phyloP scores from a whole-genome alignment of 2,113 vertebrate species.

The Rallus limicola region DNA sequence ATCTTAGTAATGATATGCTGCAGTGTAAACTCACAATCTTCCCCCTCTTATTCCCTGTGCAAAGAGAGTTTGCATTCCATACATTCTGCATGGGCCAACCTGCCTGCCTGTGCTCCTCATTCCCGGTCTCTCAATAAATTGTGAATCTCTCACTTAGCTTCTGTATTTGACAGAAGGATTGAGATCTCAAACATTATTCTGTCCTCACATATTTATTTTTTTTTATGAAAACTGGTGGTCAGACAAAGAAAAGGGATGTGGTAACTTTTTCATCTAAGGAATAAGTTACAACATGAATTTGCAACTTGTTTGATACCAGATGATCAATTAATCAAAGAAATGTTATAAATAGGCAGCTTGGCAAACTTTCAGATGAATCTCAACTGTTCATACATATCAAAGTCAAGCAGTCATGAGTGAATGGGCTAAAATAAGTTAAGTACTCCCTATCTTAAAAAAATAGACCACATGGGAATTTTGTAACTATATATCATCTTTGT shows the following conservation, averaged over 20 bases:
- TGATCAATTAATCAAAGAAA: not conserved
- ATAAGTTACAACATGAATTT: not conserved
- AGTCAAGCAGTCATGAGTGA: not conserved
- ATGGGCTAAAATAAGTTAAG: not conserved
- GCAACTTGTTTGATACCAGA: not conserved
- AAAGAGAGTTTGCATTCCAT: not conserved
- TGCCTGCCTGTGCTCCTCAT: not conserved
- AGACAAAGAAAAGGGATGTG: not conserved
- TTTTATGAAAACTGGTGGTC: not conserved
- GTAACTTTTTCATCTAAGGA: not conserved
- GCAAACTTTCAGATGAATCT: not conserved
- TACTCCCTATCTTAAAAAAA: not conserved
- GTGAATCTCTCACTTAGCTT: not conserved
- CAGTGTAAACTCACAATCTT: not conserved
- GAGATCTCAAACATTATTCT: not conserved
- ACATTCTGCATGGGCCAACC: not conserved
- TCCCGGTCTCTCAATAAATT: not conserved
- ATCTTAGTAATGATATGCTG: not conserved
- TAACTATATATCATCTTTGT: not conserved
- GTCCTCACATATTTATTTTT: not conserved
- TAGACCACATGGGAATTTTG: not conserved
- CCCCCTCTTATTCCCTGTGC: not conserved
- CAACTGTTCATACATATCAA: not conserved
- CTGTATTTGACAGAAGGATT: not conserved
- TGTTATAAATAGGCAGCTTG: not conserved